A percentile compares a stretch with the other conserved stretches of the same genome.
These are phyloP conservation scores for Morpho deidamia DNA, from an alignment of 2,888 invertebrate species.

Conservation along the genomic window DNA sequence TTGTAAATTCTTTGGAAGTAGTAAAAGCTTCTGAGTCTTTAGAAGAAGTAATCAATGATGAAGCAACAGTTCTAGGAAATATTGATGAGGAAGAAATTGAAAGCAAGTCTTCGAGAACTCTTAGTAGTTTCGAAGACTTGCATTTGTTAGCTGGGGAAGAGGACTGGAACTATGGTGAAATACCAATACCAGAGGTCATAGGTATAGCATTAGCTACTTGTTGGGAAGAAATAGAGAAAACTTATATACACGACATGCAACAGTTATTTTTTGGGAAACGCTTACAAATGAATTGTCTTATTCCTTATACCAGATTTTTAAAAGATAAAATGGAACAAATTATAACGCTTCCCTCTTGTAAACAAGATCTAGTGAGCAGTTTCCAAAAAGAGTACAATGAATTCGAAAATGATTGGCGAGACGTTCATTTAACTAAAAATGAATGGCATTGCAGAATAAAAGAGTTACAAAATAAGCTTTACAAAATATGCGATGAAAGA, in stretches of 20 bases:
- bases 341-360: slow-evolving; percentile 75
- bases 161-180: slow-evolving; percentile 65
- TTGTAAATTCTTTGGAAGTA: slow-evolving; percentile 38
- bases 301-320: slow-evolving; percentile 77
- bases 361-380: slow-evolving; percentile 72
- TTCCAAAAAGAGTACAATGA: slow-evolving; percentile 81
- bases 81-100: slow-evolving; percentile 35
- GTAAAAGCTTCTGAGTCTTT: slow-evolving; percentile 40
- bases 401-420: slow-evolving; percentile 77
- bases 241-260: slow-evolving; percentile 72
- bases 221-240: slow-evolving; percentile 73
- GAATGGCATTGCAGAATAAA: slow-evolving; percentile 80
- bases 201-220: slow-evolving; percentile 59
- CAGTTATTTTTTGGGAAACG: slow-evolving; percentile 78
- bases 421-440: slow-evolving; percentile 76
- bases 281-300: slow-evolving; percentile 68
- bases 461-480: slow-evolving; percentile 70
- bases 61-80: slow-evolving; percentile 32
- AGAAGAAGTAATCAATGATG: slow-evolving; percentile 31
- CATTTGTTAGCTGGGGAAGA: slow-evolving; percentile 59
- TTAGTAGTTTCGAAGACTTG: slow-evolving; percentile 36
- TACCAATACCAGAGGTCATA: slow-evolving; percentile 52
- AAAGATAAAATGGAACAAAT: slow-evolving; percentile 74
- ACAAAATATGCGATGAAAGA: slow-evolving; percentile 76
- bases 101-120: slow-evolving; percentile 30